Evolutionary conservation across 1,140 invertebrate genomes (phyloP).

Genomic region (Chrysomallon squamiferum): DNA sequence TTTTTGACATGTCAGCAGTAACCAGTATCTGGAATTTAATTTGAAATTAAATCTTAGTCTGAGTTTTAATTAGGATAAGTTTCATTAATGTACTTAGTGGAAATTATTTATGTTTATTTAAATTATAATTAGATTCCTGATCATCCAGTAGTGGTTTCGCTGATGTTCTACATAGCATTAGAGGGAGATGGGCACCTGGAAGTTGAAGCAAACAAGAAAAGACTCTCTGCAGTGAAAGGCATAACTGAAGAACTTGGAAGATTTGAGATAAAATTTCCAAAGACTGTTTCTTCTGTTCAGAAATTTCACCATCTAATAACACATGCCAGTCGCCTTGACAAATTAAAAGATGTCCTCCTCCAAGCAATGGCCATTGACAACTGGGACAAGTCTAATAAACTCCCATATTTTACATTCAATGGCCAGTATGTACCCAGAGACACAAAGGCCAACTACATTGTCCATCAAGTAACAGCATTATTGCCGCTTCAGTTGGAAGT

Average conservation of each 20-base stretch:
- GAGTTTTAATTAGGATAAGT: too few species aligned
- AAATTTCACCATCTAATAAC: slow-evolving; percentile 51
- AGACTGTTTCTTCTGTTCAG: slow-evolving; percentile 69
- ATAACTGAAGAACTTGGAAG: slow-evolving; percentile 80
- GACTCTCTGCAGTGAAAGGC: slow-evolving; percentile 75
- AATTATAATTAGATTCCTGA: slow-evolving; percentile 34
- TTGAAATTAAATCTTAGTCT: too few species aligned
- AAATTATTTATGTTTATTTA: too few species aligned
- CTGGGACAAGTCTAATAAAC: slow-evolving; percentile 55
- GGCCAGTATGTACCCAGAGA: slow-evolving; percentile 59
- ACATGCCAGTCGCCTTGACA: slow-evolving; percentile 72
- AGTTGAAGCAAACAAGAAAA: slow-evolving; percentile 65
- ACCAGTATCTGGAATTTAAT: too few species aligned
- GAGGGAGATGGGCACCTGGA: slow-evolving; percentile 55
- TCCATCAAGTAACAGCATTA: slow-evolving; percentile 75
- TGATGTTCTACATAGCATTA: slow-evolving; percentile 66
- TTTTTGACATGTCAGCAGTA: too few species aligned
- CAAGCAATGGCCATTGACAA: slow-evolving; percentile 60
- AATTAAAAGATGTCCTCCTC: slow-evolving; percentile 81
- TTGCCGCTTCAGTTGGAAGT: slow-evolving; percentile 86
- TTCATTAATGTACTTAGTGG: too few species aligned
- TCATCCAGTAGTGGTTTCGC: slow-evolving; percentile 55
- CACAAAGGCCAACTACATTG: slow-evolving; percentile 77
- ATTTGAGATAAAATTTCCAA: slow-evolving; percentile 71
- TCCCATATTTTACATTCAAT: slow-evolving; percentile 61